These are phyloP conservation scores for Galaxea fascicularis DNA, from an alignment of 92 coral and sea anemone species.

Conservation along the genomic window DNA sequence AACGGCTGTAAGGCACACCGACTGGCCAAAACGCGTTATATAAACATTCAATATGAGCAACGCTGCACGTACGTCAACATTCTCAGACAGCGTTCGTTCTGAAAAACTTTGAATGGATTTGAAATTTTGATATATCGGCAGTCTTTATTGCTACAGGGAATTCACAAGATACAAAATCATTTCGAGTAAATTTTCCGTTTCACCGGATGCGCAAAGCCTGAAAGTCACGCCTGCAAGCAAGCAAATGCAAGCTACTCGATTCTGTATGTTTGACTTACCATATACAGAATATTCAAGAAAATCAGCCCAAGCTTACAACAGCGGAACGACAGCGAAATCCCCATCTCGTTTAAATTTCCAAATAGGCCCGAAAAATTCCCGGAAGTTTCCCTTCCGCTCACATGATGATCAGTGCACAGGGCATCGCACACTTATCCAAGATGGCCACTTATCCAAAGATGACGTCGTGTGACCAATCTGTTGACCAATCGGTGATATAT, in stretches of 20 bases:
- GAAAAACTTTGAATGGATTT: too few species aligned
- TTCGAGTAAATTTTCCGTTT: neutral
- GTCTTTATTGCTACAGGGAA: neutral
- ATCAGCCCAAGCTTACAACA: slow-evolving; percentile 86
- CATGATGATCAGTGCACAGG: neutral
- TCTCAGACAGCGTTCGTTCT: too few species aligned
- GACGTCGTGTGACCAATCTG: slow-evolving; percentile 13
- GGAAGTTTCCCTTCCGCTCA: slow-evolving; percentile 13
- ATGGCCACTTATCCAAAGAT: slow-evolving; percentile 19
- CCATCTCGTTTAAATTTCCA: slow-evolving; percentile 35
- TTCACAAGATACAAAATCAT: neutral
- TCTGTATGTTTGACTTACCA: slow-evolving; percentile 68
- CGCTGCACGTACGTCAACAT: too few species aligned
- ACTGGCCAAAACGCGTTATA: too few species aligned
- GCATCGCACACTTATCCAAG: slow-evolving; percentile 5
- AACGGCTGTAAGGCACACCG: too few species aligned
- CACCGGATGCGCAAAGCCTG: neutral
- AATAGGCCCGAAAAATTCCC: slow-evolving; percentile 6
- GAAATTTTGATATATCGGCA: too few species aligned
- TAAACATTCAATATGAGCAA: too few species aligned
- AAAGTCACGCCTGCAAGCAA: neutral
- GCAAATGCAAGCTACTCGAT: neutral
- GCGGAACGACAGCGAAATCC: slow-evolving; percentile 74
- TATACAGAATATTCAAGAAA: slow-evolving; percentile 85
- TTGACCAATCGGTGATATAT: too few species aligned